Conservation (phyloP, 64 coral and sea anemone genomes). For the Catalaphyllia jardinei region DNA sequence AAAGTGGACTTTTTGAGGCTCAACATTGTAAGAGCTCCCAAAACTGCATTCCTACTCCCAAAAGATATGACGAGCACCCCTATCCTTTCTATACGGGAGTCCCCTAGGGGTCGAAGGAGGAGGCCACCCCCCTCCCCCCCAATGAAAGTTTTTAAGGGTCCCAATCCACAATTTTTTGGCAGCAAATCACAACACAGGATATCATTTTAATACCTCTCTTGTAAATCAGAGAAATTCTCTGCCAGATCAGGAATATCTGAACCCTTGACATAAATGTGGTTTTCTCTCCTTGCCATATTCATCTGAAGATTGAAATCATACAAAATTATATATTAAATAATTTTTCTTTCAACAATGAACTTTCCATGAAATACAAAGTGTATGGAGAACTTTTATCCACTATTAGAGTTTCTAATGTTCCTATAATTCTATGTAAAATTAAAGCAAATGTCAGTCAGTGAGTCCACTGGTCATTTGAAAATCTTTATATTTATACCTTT, state of each 20-base stretch:
- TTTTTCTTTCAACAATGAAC: background rate
- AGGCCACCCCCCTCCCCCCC: no score
- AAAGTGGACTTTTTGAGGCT: no score
- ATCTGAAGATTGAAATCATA: constrained; percentile 49
- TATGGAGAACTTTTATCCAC: no score
- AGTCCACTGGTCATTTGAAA: no score
- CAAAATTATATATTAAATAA: background rate
- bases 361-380: background rate
- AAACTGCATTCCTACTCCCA: no score
- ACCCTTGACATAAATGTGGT: constrained; percentile 88
- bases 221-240: constrained; percentile 66
- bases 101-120: no score
- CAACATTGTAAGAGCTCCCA: no score
- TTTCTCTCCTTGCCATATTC: constrained; percentile 67
- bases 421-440: background rate
- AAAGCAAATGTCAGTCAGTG: background rate
- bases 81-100: no score
- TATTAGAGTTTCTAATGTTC: background rate
- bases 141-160: no score
- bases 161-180: background rate
- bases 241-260: constrained; percentile 89
- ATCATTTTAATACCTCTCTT: constrained; percentile 65
- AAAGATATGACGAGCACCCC: no score
- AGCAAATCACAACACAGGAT: background rate
- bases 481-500: no score